Base-by-base conservation (phyloP, 2,113 vertebrate genomes). In the Epinephelus lanceolatus region DNA sequence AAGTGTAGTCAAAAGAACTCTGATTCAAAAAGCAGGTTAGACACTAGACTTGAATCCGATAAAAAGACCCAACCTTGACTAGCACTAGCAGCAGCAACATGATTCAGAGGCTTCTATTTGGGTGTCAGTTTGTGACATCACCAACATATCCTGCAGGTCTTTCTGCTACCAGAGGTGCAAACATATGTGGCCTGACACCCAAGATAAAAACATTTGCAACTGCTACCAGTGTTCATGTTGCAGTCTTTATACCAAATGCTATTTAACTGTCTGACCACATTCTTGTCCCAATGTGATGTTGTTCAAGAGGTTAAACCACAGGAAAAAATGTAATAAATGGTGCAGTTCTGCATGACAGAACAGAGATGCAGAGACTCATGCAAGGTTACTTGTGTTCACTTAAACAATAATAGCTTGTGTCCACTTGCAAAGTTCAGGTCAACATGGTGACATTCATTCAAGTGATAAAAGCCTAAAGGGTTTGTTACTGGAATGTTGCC, bases 41-140 rank as follows among this genome's bases (percentile, higher is more conserved):
- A 62, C 12, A 18, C 0, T 18, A 6, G 68, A 14, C 21, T 60
- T 2, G 3, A 42, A 42, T 61, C n/a, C 1, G 0, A 23, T n/a
- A 13, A 57, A 49, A 72, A 47, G 17, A 63, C 17, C 56, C n/a
- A n/a, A 27, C 18, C 11, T 3, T 37, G 3, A 55, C n/a, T 23
- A 21, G 52, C 61, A 12, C 17, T 13, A 27, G 42, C 8, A 27
- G 18, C 55, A 52, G 42, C 21, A 8, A 21, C 27, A 47, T 25
- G 57, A 51, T 12, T 63, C 14, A 49, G 61, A 76, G 56, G 63
- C 42, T 52, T 56, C 52, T 57, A 6, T 53, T 13, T 55, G 47
- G 14, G 23, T 70, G 66, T 83, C 66, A 61, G 33, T 63, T 75
- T 69, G 63, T 9, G 65, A 56, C 78, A 56, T 66, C 23, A 23